Percentiles rank a stretch among this genome's conserved stretches.
Evolutionary conservation across 2,888 invertebrate genomes (phyloP).

Genomic region (Agonum fuliginosum): DNA sequence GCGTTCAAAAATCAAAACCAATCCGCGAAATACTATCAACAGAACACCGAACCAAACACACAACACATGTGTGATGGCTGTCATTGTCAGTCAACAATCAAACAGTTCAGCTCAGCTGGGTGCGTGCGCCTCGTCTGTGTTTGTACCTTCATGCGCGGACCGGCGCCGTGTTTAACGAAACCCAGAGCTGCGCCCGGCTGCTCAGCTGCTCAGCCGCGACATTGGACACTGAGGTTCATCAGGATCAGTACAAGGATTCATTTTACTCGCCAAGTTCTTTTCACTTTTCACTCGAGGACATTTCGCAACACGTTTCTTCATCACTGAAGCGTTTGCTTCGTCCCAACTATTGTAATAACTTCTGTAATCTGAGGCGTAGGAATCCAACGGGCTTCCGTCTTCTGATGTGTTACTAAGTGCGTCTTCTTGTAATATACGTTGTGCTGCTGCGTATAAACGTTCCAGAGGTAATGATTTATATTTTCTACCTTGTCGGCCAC

Average conservation of each 20-base stretch:
- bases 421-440: constrained; percentile 76
- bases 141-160: not conserved
- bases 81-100: no score
- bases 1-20: constrained; percentile 53
- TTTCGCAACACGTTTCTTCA: constrained; percentile 70
- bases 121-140: no score
- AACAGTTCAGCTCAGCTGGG: no score
- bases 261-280: constrained; percentile 72
- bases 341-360: constrained; percentile 77
- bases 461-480: constrained; percentile 76
- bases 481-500: constrained; percentile 75
- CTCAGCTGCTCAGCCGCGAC: no score
- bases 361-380: constrained; percentile 70
- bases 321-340: constrained; percentile 64
- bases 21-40: constrained; percentile 45
- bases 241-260: not conserved
- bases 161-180: constrained; percentile 21
- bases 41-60: constrained; percentile 5
- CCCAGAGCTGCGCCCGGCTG: constrained; percentile 61
- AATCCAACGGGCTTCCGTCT: constrained; percentile 65
- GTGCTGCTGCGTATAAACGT: constrained; percentile 76
- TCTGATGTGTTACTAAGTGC: constrained; percentile 71
- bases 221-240: not conserved
- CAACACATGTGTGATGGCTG: no score
- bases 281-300: constrained; percentile 80